Percentiles rank a stretch among this genome's conserved stretches.
phyloP scores from a whole-genome alignment of 1,140 invertebrate species.

The Drosophila sucinea region DNA sequence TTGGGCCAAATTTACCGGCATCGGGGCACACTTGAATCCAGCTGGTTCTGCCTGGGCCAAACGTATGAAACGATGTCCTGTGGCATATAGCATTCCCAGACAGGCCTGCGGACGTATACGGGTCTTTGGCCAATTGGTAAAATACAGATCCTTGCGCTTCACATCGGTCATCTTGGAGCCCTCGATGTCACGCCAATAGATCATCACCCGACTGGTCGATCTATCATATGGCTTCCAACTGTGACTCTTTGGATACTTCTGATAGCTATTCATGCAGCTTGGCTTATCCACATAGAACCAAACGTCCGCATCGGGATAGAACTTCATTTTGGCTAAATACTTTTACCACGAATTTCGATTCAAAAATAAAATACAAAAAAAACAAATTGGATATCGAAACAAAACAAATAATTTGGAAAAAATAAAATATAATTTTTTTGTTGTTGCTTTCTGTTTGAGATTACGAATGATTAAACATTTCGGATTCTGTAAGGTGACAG shows the following conservation, averaged over 20 bases:
- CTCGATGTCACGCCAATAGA: constrained; percentile 60
- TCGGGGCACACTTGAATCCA: constrained; percentile 63
- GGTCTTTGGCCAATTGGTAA: constrained; percentile 41
- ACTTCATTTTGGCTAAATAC: constrained; percentile 38
- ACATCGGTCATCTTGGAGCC: constrained; percentile 48
- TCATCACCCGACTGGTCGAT: constrained; percentile 38
- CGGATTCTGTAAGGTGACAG: background rate
- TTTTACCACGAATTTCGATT: background rate
- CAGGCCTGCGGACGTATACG: constrained; percentile 66
- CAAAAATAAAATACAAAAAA: background rate
- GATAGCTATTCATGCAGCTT: constrained; percentile 45
- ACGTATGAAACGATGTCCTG: constrained; percentile 55
- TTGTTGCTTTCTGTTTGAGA: background rate
- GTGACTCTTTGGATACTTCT: constrained; percentile 40
- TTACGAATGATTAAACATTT: background rate
- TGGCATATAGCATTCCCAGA: constrained; percentile 66
- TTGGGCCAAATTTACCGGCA: constrained; percentile 59
- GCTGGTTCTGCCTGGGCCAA: constrained; percentile 47
- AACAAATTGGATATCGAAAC: constrained; percentile 9
- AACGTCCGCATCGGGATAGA: constrained; percentile 49
- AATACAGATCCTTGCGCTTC: constrained; percentile 53
- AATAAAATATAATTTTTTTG: background rate
- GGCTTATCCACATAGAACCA: constrained; percentile 59
- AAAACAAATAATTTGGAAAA: constrained; percentile 2
- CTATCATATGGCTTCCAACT: constrained; percentile 52